These are phyloP conservation scores for Nudaria mundana DNA, from an alignment of 2,888 invertebrate genomes.

Conservation along the genomic window DNA sequence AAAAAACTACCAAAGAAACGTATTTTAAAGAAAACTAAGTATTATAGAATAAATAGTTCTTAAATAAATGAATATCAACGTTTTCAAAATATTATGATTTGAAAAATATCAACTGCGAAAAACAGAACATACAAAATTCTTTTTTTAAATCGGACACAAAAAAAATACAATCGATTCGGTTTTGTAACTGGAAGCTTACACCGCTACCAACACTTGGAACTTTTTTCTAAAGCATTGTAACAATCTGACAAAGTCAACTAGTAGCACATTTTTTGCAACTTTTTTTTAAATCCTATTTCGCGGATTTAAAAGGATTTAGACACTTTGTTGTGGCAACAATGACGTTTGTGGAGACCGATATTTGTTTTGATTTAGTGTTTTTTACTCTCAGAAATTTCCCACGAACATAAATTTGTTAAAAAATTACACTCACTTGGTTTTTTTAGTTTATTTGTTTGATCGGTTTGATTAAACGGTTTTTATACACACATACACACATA, in stretches of 20 bases:
- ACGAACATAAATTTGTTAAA: slow-evolving; percentile 38
- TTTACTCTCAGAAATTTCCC: slow-evolving; percentile 50
- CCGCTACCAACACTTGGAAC: slow-evolving; percentile 49
- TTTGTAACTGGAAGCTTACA: slow-evolving; percentile 74
- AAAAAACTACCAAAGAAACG: no score
- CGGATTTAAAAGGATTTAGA: slow-evolving; percentile 79
- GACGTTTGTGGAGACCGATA: slow-evolving; percentile 66
- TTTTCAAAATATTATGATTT: slow-evolving; percentile 6
- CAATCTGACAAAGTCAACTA: slow-evolving; percentile 74
- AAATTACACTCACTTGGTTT: no score
- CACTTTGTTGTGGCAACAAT: slow-evolving; percentile 80
- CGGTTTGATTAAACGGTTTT: neutral
- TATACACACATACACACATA: no score
- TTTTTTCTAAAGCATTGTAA: slow-evolving; percentile 62
- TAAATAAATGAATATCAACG: neutral
- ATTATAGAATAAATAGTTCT: neutral
- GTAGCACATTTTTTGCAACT: slow-evolving; percentile 48
- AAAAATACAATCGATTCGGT: slow-evolving; percentile 62
- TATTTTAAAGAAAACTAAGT: no score
- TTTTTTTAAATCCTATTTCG: slow-evolving; percentile 76
- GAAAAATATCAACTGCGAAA: slow-evolving; percentile 24
- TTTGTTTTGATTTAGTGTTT: slow-evolving; percentile 72
- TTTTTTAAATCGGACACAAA: slow-evolving; percentile 36
- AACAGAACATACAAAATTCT: slow-evolving; percentile 44
- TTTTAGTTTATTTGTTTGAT: neutral